Evolutionary conservation across 2,113 vertebrate genomes (phyloP).

Genomic region (Corynorhinus townsendii): DNA sequence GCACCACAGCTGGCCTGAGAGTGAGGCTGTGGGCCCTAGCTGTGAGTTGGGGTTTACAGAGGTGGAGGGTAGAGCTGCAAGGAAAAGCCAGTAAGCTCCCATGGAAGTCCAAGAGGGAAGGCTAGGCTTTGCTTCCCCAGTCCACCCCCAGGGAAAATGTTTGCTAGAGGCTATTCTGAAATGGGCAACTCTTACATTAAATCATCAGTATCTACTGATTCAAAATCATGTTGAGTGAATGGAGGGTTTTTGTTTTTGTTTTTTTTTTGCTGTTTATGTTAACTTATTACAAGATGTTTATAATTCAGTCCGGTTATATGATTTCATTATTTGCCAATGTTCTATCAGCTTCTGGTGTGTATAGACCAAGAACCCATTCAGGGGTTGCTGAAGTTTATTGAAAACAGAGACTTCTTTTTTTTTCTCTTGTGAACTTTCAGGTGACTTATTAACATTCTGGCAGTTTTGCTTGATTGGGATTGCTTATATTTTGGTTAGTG

Average conservation of each 20-base stretch:
- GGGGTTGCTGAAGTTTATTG: not conserved
- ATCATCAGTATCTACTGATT: not conserved
- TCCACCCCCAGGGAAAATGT: not conserved
- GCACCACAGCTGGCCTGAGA: not conserved
- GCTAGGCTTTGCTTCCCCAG: not conserved
- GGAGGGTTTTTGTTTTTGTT: constrained; percentile 3
- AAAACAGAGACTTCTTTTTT: not conserved
- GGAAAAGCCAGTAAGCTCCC: accelerated
- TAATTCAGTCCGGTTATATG: not conserved
- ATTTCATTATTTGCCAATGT: not conserved
- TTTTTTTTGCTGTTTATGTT: not conserved
- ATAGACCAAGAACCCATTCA: not conserved
- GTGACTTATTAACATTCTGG: not conserved
- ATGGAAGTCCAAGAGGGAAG: not conserved
- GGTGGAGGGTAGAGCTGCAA: not conserved
- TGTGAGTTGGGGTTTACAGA: not conserved
- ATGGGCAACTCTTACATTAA: not conserved
- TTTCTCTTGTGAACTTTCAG: not conserved
- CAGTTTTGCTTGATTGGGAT: not conserved
- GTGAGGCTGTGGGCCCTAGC: not conserved
- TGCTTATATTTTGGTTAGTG: not conserved
- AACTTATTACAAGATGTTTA: not conserved
- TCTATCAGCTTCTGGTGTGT: not conserved
- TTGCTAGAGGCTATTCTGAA: not conserved
- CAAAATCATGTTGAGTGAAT: not conserved